Evolutionary conservation across 2,888 invertebrate genomes (phyloP).

Genomic region (Pachycephus smyrnensis): DNA sequence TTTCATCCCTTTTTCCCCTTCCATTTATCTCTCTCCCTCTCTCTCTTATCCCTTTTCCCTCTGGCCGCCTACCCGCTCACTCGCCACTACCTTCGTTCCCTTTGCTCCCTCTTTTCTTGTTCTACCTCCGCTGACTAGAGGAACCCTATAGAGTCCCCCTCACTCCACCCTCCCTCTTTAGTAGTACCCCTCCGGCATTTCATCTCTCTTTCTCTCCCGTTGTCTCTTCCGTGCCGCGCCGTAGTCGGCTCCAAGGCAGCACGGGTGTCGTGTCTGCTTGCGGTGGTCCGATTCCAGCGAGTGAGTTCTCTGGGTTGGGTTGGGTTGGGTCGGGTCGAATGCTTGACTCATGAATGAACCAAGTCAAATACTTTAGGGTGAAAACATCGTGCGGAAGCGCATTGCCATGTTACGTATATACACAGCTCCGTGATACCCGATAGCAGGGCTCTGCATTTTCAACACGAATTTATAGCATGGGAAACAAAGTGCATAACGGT

Average conservation of each 20-base stretch:
- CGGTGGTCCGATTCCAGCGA: slow-evolving; percentile 7
- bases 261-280: not conserved
- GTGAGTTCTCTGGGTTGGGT: not conserved
- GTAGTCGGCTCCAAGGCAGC: not conserved
- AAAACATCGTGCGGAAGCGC: not conserved
- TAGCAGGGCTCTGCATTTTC: not conserved
- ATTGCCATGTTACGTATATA: not conserved
- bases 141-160: not conserved
- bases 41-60: slow-evolving; percentile 19
- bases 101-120: slow-evolving; percentile 10
- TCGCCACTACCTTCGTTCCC: slow-evolving; percentile 9
- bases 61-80: slow-evolving; percentile 21
- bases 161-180: not conserved
- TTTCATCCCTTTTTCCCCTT: slow-evolving; percentile 5
- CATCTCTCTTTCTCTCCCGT: slow-evolving; percentile 6
- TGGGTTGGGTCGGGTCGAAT: slow-evolving; percentile 1
- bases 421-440: not conserved
- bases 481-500: not conserved
- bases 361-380: slow-evolving; percentile 22
- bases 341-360: slow-evolving; percentile 21
- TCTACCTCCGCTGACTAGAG: slow-evolving; percentile 7
- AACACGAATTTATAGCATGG: not conserved
- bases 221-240: slow-evolving; percentile 1
- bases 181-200: slow-evolving; percentile 3
- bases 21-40: slow-evolving; percentile 11